Evolutionary conservation across 2,113 vertebrate genomes (phyloP).

Genomic region (Rana temporaria): DNA sequence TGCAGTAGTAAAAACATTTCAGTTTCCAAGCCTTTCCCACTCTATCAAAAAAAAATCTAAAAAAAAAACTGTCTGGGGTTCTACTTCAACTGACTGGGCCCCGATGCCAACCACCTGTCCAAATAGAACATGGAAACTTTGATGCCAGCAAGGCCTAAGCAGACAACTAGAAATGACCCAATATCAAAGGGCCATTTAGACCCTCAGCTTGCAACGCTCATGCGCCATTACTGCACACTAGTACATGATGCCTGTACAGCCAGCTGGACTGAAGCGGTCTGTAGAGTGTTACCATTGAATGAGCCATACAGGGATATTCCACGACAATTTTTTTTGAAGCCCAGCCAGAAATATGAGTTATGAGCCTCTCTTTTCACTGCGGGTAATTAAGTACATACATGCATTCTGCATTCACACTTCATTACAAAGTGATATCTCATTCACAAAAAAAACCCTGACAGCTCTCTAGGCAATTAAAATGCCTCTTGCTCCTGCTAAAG

Average conservation of each 20-base stretch:
- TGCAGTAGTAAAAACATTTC: no score
- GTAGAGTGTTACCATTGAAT: constrained; percentile 2
- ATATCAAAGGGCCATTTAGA: constrained; percentile 27
- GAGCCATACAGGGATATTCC: neutral
- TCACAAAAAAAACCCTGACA: constrained; percentile 27
- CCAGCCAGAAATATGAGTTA: constrained; percentile 33
- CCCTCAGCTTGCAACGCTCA: neutral
- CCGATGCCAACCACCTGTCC: no score
- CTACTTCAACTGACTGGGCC: no score
- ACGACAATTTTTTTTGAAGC: neutral
- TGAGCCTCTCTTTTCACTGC: constrained; percentile 2
- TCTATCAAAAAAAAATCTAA: no score
- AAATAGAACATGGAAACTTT: constrained; percentile 10
- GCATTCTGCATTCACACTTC: constrained; percentile 39
- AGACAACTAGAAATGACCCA: constrained; percentile 2
- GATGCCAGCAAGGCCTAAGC: constrained; percentile 15
- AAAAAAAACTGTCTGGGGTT: no score
- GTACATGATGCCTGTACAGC: neutral
- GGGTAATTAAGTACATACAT: constrained; percentile 31
- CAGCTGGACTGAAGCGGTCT: constrained; percentile 15
- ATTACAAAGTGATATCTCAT: constrained; percentile 30
- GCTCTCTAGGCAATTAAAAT: constrained; percentile 41
- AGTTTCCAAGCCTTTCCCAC: no score
- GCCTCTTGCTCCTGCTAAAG: constrained; percentile 28
- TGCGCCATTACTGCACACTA: neutral